Evolutionary conservation across 2,113 vertebrate species (phyloP).

Genomic region (Oncorhynchus nerka): DNA sequence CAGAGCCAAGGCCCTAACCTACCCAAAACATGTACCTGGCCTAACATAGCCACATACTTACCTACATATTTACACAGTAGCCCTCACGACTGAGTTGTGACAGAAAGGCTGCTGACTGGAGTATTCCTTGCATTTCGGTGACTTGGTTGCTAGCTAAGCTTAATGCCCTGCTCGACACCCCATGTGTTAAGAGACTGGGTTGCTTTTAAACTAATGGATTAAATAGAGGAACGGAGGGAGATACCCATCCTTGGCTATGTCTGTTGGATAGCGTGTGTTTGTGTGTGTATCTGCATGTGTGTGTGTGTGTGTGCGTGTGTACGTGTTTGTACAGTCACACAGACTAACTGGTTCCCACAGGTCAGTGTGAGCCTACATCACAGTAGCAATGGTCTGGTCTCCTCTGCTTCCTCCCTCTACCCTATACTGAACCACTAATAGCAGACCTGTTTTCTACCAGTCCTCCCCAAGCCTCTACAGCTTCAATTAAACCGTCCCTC

Average conservation of each 20-base stretch:
- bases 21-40: too few relatives aligned
- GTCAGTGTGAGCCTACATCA: not conserved
- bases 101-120: too few relatives aligned
- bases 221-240: not conserved
- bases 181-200: not conserved
- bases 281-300: not conserved
- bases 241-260: not conserved
- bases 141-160: too few relatives aligned
- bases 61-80: too few relatives aligned
- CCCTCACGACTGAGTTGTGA: too few relatives aligned
- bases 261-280: not conserved
- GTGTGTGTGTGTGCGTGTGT: not conserved
- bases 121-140: too few relatives aligned
- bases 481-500: conserved; percentile 6
- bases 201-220: not conserved
- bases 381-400: not conserved
- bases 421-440: conserved; percentile 26
- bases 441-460: not conserved
- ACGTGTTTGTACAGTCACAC: not conserved
- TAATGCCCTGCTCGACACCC: too few relatives aligned
- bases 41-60: too few relatives aligned
- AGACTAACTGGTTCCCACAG: conserved; percentile 3
- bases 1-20: too few relatives aligned
- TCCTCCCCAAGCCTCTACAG: not conserved
- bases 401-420: conserved; percentile 1